Conservation (phyloP, 2,113 vertebrate genomes). For the Chauna torquata region DNA sequence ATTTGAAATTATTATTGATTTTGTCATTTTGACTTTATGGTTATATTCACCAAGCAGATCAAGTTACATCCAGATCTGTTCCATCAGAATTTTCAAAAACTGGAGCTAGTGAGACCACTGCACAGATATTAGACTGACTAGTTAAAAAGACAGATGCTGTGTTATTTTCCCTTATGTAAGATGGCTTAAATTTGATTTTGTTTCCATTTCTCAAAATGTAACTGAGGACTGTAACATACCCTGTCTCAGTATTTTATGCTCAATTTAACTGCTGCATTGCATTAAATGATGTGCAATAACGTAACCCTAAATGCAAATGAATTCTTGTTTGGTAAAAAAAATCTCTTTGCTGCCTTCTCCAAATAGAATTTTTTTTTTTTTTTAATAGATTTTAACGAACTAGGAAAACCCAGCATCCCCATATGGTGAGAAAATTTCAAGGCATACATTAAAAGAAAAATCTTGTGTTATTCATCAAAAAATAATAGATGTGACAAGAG, state of each 20-base stretch:
- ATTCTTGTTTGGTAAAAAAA: neutral
- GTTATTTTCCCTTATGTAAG: neutral
- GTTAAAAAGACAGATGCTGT: neutral
- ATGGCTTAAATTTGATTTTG: conserved; percentile 18
- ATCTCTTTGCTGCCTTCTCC: conserved; percentile 3
- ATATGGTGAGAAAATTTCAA: conserved; percentile 37
- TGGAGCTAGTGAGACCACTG: neutral
- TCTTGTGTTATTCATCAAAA: conserved; percentile 38
- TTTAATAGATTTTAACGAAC: conserved; percentile 35
- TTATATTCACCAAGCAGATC: conserved; percentile 7
- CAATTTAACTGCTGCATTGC: conserved; percentile 51
- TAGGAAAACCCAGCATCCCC: conserved; percentile 21
- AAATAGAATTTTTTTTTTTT: neutral
- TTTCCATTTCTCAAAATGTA: conserved; percentile 14
- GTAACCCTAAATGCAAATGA: conserved; percentile 50
- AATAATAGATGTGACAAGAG: conserved; percentile 5
- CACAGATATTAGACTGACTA: neutral
- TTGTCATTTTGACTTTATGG: conserved; percentile 41
- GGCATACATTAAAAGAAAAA: conserved; percentile 13
- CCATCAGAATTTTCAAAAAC: neutral
- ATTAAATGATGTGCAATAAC: conserved; percentile 58
- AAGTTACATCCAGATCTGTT: neutral
- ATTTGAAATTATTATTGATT: conserved; percentile 65
- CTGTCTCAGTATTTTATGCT: conserved; percentile 42
- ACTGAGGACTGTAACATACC: neutral